Evolutionary conservation across 2,888 invertebrate species (phyloP), one percentile per base, ranked within the genome.

Genomic region (Zhuqinia jingwanae): DNA sequence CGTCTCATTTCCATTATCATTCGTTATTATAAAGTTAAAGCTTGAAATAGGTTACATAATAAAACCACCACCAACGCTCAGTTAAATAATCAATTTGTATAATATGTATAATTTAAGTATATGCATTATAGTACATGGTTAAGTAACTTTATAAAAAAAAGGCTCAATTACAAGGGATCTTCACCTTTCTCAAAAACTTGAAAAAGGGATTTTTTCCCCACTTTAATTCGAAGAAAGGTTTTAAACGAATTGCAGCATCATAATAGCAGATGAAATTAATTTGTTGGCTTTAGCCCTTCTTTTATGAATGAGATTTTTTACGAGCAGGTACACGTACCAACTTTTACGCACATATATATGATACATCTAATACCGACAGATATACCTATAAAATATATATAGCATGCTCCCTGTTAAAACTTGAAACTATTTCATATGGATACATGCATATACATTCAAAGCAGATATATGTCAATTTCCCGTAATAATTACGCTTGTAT

Each of bases 401-500:
- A 47, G 45, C 11, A 8, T 5, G 47, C 47, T 47, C 47, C 47
- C 3, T 10, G 47, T 47, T 56, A 5, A 8, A 8, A 10, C 20
- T 17, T 17, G 30, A 13, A 6, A 63, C n/a, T n/a, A 63, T 30
- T 30, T 30, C n/a, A n/a, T 2, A 30, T n/a, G n/a, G 27, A n/a
- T 63, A 30, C 20, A 2, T 30, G 11, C 30, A n/a, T n/a, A n/a
- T n/a, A n/a, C n/a, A n/a, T 30, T 30, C 63, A 27, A 63, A 11
- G 30, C 27, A 30, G 63, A n/a, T 27, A 36, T 8, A 65, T 53
- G 22, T 80, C 42, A 80, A 68, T 80, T 80, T 80, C 68, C 80
- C 80, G 80, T 80, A 80, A 80, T 80, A 80, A 80, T 80, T 80
- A 56, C 80, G 17, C 20, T 27, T 30, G 20, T 42, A 17, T 17